Base-by-base conservation (phyloP, 1,140 invertebrate species). In the Zaprionus ghesquierei region DNA sequence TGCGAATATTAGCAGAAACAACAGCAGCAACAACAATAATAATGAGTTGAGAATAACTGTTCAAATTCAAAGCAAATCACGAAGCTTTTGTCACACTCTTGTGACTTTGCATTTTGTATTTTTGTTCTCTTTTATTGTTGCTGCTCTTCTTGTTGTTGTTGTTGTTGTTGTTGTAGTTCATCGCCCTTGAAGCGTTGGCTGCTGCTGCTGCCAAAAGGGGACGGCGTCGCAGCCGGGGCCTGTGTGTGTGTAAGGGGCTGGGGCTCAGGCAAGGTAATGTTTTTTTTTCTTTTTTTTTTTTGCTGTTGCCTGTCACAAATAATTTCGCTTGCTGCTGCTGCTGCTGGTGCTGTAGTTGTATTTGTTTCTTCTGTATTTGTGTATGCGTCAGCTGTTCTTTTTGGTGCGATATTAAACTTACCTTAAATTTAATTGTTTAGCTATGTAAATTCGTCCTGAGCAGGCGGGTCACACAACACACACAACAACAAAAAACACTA, bases 381-480 rank as follows among this genome's bases (percentile, higher is more conserved):
- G 74, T 27, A 70, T 80, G 77, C 79, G 79, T 82, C 75, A 78
- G 75, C 75, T 82, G 79, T 78, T 79, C 68, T 35, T 64, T 65
- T 64, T 56, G 20, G 20, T 65, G 50, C 35, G 29, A 54, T 68
- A 20, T 53, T 20, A 58, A 61, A 79, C 79, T 82, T 49, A 82
- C 80, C 79, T 82, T 82, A 75, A 69, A 53, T 75, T 75, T 46
- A 69, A 75, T 78, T 75, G 60, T 64, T 82, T 76, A 81, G 61
- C 51, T 66, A 75, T 78, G 33, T 79, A 77, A 79, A 79, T 75
- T 78, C 71, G 80, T 82, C 79, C 71, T 69, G 71, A 64, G 63
- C 66, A 62, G 61, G 75, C 64, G 50, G 44, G 46, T 31, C 31
- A 31, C 59, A 76, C 50, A 63, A 66, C 58, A 65, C 12, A 31